Percentiles rank a stretch among this genome's conserved stretches.
Conservation (phyloP, 2,888 invertebrate species). For the Pristionchus mayeri region DNA sequence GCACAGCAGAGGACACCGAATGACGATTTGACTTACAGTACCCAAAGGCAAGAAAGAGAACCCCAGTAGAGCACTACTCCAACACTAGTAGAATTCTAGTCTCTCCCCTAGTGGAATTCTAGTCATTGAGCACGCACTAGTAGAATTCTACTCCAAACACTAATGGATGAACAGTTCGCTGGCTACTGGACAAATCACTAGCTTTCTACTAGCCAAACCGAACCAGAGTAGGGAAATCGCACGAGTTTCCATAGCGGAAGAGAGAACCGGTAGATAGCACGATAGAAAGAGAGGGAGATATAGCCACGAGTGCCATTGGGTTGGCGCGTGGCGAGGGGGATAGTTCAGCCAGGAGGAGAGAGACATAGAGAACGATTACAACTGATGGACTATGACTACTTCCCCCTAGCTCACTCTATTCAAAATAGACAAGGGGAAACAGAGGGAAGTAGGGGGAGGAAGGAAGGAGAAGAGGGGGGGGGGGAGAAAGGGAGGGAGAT, state of each 20-base stretch:
- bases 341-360: background rate
- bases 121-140: no score
- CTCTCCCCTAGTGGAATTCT: no score
- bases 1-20: no score
- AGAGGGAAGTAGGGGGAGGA: background rate
- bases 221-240: no score
- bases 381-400: no score
- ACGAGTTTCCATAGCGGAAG: background rate
- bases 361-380: background rate
- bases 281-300: background rate
- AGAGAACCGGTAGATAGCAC: background rate
- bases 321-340: background rate
- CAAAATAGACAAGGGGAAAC: background rate
- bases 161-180: background rate
- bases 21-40: no score
- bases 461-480: background rate
- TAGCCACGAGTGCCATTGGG: background rate
- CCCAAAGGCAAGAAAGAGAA: no score
- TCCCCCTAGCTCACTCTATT: no score
- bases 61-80: no score
- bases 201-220: no score
- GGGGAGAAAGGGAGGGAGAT: background rate
- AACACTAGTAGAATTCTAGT: no score
- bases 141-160: no score
- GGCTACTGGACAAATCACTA: background rate